These are phyloP conservation scores for Callionymus lyra DNA, from an alignment of 2,113 vertebrate species.

Conservation along the genomic window DNA sequence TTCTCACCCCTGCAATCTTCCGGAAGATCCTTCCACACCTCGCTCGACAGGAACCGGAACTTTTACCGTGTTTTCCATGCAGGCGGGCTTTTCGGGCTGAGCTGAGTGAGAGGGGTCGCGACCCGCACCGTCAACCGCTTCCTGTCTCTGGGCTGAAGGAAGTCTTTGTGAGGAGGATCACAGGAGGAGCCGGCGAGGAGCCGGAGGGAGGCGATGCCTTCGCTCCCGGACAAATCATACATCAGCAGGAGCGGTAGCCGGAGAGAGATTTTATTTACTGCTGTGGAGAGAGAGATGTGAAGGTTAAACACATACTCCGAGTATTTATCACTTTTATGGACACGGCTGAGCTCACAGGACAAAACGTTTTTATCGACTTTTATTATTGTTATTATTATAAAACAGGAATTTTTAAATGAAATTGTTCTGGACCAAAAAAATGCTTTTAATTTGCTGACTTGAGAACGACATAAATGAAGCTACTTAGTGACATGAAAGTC, in stretches of 20 bases:
- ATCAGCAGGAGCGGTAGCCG: slow-evolving; percentile 49
- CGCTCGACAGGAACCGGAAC: slow-evolving; percentile 62
- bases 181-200: slow-evolving; percentile 27
- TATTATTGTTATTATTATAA: too few relatives aligned
- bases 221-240: slow-evolving; percentile 39
- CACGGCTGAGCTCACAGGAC: too few relatives aligned
- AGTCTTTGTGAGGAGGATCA: slow-evolving; percentile 55
- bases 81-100: too few relatives aligned
- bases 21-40: slow-evolving; percentile 55
- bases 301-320: too few relatives aligned
- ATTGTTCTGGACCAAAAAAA: too few relatives aligned
- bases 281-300: slow-evolving; percentile 24
- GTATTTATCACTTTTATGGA: too few relatives aligned
- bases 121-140: slow-evolving; percentile 58
- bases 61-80: slow-evolving; percentile 62
- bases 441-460: too few relatives aligned
- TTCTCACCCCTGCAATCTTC: background rate
- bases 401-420: too few relatives aligned
- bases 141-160: slow-evolving; percentile 63
- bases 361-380: background rate
- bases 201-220: slow-evolving; percentile 30
- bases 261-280: slow-evolving; percentile 46
- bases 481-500: too few relatives aligned
- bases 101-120: slow-evolving; percentile 55
- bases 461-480: too few relatives aligned